Percentiles rank a stretch among this genome's conserved stretches.
phyloP scores from a whole-genome alignment of 2,797 vertebrate species.

The Peromyscus melanophrys region DNA sequence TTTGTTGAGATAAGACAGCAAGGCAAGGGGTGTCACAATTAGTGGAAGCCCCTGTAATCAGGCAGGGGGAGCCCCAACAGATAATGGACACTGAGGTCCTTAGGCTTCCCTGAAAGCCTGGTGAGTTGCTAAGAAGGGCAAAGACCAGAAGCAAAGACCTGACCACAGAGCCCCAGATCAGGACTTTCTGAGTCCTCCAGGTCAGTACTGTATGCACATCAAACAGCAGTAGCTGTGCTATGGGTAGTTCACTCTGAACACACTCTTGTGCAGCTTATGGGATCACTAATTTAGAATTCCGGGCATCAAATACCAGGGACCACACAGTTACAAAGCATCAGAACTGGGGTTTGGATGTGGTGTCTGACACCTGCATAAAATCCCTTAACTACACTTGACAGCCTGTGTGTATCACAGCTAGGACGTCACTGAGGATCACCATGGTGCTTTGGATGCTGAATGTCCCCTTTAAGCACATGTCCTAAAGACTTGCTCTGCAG shows the following conservation, averaged over 20 bases:
- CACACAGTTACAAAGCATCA: background rate
- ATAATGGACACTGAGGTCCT: accelerated
- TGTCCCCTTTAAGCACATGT: background rate
- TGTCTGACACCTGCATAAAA: accelerated
- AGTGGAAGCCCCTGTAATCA: background rate
- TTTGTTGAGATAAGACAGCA: no score
- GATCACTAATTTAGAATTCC: background rate
- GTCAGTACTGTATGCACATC: no score
- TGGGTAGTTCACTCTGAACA: background rate
- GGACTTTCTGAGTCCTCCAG: background rate
- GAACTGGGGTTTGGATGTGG: accelerated
- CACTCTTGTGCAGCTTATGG: background rate
- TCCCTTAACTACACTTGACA: accelerated
- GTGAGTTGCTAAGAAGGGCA: background rate
- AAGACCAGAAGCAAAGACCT: background rate
- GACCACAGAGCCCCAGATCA: background rate
- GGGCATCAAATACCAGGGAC: background rate
- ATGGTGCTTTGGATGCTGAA: background rate
- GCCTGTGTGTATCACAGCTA: accelerated
- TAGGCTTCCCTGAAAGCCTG: background rate
- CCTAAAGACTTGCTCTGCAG: background rate
- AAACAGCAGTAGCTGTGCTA: no score
- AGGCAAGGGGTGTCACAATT: background rate
- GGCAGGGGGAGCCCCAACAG: no score
- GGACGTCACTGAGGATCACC: background rate